Percentiles rank a stretch among this genome's conserved stretches.
phyloP scores from a whole-genome alignment of 2,113 vertebrate species.

The Morone chrysops region DNA sequence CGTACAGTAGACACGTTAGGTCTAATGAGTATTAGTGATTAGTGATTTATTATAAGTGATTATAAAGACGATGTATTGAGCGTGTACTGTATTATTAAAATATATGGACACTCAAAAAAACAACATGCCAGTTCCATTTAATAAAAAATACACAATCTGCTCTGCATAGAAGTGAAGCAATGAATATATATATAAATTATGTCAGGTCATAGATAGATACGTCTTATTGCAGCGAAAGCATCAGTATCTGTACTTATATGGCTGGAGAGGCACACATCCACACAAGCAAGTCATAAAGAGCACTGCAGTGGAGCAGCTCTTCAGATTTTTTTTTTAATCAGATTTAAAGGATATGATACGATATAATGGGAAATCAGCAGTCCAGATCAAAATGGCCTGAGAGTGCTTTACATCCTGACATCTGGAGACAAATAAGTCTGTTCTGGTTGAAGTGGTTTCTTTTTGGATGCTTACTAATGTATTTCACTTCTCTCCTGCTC shows the following conservation, averaged over 20 bases:
- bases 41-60: too few relatives aligned
- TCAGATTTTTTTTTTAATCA: constrained; percentile 27
- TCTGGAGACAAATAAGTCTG: constrained; percentile 34
- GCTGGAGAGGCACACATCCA: not conserved
- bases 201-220: not conserved
- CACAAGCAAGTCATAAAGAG: constrained; percentile 2
- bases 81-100: not conserved
- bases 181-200: not conserved
- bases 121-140: not conserved
- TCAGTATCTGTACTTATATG: not conserved
- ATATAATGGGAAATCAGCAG: constrained; percentile 62
- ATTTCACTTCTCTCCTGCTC: constrained; percentile 37
- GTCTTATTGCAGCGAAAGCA: not conserved
- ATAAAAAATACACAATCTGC: not conserved
- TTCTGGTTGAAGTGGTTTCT: constrained; percentile 31
- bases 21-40: not conserved
- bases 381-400: constrained; percentile 53
- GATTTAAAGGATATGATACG: constrained; percentile 56
- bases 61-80: not conserved
- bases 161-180: not conserved
- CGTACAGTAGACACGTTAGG: not conserved
- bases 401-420: constrained; percentile 47
- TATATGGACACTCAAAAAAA: not conserved
- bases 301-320: constrained; percentile 18
- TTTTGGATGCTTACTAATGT: constrained; percentile 35